Base-by-base conservation (phyloP, 2,797 vertebrate genomes). In the Sebastes kiyomatsui region DNA sequence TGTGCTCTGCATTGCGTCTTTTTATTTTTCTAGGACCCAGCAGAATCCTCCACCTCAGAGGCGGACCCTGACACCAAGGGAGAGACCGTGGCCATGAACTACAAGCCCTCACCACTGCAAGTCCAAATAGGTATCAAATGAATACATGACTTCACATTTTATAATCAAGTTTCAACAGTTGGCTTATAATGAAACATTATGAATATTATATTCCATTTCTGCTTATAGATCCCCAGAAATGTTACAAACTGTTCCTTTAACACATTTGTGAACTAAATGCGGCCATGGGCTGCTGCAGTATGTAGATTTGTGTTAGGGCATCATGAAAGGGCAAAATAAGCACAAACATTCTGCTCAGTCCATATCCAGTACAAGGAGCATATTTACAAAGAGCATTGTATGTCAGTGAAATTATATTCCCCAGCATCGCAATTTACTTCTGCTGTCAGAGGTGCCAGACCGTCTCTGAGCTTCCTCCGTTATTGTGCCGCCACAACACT, bases 91-190 rank as follows among this genome's bases (percentile, higher is more conserved):
- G 94, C 97, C 90, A 96, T 99, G 94, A 99, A 97, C 96, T 99
- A 99, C 95, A 99, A 99, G 92, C 98, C 97, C 20, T 99, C 98
- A 49, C 97, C 97, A 1, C 96, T 99, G 83, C 98, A 99, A 92
- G 97, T 98, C 90, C 99, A 99, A 94, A 96, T 99, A 95, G 98
- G 98, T 99, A 95, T 81, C 46, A 80, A 27, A 72, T 76, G 8
- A 67, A 27, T 32, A 22, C 2, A 16, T 32, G 20, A 20, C 46
- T 35, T 59, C n/a, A 23, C 22, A 23, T 23, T 70, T 33, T 62
- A 11, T 62, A 30, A 33, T 9, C 30, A 23, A 12, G 18, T 25
- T 54, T 38, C 18, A 67, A 59, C 42, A 20, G 14, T 13, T 14
- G 28, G 32, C 14, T 38, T 2, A 38, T 14, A 38, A 38, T 38